phyloP scores from a whole-genome alignment of 2,113 vertebrate species.

The Sinocyclocheilus anshuiensis region DNA sequence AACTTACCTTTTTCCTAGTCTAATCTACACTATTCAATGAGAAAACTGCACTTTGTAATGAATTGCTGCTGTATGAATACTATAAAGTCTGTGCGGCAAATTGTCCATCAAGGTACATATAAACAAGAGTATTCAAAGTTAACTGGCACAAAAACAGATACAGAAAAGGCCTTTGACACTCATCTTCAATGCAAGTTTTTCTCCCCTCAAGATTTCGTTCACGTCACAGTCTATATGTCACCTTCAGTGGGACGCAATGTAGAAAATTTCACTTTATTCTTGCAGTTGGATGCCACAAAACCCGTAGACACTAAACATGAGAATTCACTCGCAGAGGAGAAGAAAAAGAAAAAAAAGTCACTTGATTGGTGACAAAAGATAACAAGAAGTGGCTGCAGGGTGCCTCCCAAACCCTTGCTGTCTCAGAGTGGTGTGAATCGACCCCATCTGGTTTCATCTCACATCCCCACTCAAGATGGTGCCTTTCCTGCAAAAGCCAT shows the following conservation, averaged over 20 bases:
- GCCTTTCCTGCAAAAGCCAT: constrained; percentile 59
- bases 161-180: neutral
- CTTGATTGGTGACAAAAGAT: constrained; percentile 84
- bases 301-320: constrained; percentile 59
- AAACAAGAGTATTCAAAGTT: neutral
- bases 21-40: neutral
- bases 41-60: neutral
- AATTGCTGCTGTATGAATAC: neutral
- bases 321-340: constrained; percentile 51
- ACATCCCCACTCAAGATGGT: constrained; percentile 71
- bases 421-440: constrained; percentile 82
- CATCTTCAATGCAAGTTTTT: constrained; percentile 1
- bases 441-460: constrained; percentile 80
- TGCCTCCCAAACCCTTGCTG: constrained; percentile 75
- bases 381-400: constrained; percentile 83
- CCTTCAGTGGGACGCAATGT: constrained; percentile 44
- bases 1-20: neutral
- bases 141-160: neutral
- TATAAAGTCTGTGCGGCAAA: neutral
- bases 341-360: constrained; percentile 67
- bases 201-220: constrained; percentile 4
- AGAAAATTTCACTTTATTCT: constrained; percentile 42
- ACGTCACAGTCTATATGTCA: constrained; percentile 51
- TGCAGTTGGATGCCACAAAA: constrained; percentile 47
- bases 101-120: neutral